These are phyloP conservation scores for Cotesia vestalis DNA, from an alignment of 1,140 invertebrate species.

Conservation along the genomic window DNA sequence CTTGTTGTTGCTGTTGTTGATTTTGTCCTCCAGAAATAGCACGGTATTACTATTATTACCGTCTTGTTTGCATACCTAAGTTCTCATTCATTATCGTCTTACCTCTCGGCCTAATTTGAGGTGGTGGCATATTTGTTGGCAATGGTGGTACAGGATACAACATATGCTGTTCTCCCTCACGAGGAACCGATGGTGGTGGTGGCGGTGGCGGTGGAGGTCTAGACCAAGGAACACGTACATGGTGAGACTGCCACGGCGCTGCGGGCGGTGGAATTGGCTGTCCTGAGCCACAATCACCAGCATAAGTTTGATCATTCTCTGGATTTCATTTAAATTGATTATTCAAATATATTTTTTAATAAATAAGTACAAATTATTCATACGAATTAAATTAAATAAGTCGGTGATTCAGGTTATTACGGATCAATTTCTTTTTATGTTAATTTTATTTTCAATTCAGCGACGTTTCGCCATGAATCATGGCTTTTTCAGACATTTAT, in stretches of 20 bases:
- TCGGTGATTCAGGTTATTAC: too few species aligned
- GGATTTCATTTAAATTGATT: background rate
- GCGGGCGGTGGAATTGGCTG: slow-evolving; percentile 44
- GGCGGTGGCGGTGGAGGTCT: slow-evolving; percentile 50
- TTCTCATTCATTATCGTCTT: slow-evolving; percentile 25
- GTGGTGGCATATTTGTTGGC: slow-evolving; percentile 60
- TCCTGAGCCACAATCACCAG: slow-evolving; percentile 46
- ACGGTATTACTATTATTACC: slow-evolving; percentile 20
- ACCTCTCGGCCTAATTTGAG: slow-evolving; percentile 61
- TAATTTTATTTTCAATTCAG: too few species aligned
- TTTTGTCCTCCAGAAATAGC: background rate
- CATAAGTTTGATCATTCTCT: slow-evolving; percentile 55
- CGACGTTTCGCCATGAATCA: too few species aligned
- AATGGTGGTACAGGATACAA: slow-evolving; percentile 50
- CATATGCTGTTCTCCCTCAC: slow-evolving; percentile 50
- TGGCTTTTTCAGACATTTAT: too few species aligned
- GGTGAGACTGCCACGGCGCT: slow-evolving; percentile 56
- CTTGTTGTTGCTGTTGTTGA: slow-evolving; percentile 46
- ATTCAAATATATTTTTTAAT: background rate
- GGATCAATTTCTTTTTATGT: too few species aligned
- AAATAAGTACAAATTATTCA: too few species aligned
- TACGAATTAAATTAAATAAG: too few species aligned
- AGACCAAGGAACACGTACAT: slow-evolving; percentile 53
- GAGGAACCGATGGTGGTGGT: slow-evolving; percentile 33
- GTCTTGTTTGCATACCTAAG: background rate